A percentile compares a stretch with the other conserved stretches of the same genome.
These are phyloP conservation scores for Cyprinodon brontotheroides DNA, from an alignment of 2,113 vertebrate species.

Conservation along the genomic window DNA sequence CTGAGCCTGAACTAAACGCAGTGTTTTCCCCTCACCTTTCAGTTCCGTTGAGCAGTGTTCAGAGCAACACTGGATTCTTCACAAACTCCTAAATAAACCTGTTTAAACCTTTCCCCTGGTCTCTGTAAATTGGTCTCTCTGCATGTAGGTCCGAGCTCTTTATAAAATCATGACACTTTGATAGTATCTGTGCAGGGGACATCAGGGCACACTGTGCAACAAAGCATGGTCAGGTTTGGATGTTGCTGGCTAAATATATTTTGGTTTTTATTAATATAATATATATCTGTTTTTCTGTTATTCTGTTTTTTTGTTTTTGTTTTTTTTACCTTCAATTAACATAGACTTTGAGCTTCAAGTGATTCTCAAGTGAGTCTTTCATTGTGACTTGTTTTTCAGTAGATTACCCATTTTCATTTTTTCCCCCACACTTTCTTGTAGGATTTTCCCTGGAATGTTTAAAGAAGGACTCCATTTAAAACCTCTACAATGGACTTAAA, in stretches of 20 bases:
- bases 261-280: background rate
- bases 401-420: background rate
- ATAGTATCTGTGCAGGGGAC: background rate
- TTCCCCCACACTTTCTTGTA: background rate
- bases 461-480: background rate
- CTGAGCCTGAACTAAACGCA: too few species aligned
- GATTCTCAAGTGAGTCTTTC: background rate
- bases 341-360: too few species aligned
- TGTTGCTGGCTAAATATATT: background rate
- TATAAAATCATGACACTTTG: background rate
- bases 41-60: too few species aligned
- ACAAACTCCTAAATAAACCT: too few species aligned
- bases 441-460: constrained; percentile 2
- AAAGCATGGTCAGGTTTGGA: constrained; percentile 7
- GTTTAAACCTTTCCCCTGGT: too few species aligned
- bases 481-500: background rate
- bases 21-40: too few species aligned
- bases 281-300: background rate
- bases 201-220: background rate
- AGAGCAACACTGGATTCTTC: too few species aligned
- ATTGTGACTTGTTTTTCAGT: background rate
- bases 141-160: too few species aligned
- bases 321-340: background rate
- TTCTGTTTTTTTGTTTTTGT: background rate
- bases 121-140: too few species aligned